phyloP scores from a whole-genome alignment of 2,797 vertebrate species.

The Eulemur rubriventer region DNA sequence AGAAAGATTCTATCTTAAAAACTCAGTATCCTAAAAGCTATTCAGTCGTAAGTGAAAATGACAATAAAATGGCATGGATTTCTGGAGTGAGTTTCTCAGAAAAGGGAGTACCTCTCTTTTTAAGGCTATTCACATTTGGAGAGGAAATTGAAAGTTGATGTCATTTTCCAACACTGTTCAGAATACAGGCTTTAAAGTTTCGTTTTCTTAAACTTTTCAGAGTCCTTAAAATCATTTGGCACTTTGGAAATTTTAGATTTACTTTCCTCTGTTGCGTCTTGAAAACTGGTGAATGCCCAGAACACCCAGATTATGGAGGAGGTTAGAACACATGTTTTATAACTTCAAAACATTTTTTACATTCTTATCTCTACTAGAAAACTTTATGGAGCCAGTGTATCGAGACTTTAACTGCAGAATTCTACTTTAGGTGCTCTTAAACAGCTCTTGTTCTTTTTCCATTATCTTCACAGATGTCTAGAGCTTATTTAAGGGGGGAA shows the following conservation, averaged over 20 bases:
- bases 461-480: constrained; percentile 20
- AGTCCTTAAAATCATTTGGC: neutral
- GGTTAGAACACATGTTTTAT: neutral
- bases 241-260: neutral
- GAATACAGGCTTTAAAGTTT: constrained; percentile 22
- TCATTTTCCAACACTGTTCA: constrained; percentile 39
- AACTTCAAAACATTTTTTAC: constrained; percentile 9
- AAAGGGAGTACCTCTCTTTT: neutral
- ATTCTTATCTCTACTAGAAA: constrained; percentile 12
- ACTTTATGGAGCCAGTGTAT: neutral
- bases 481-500: neutral
- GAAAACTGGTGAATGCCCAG: neutral
- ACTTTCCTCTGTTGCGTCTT: neutral
- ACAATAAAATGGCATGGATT: neutral
- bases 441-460: neutral
- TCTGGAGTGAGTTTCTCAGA: neutral
- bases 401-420: neutral
- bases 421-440: neutral
- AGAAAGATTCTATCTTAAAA: neutral
- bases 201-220: constrained; percentile 21
- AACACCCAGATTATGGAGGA: neutral
- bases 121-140: neutral
- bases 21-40: neutral
- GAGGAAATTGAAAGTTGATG: constrained; percentile 41
- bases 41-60: neutral